A percentile compares a stretch with the other conserved stretches of the same genome.
Evolutionary conservation across 2,888 invertebrate species (phyloP).

Genomic region (Drosophila leonis): DNA sequence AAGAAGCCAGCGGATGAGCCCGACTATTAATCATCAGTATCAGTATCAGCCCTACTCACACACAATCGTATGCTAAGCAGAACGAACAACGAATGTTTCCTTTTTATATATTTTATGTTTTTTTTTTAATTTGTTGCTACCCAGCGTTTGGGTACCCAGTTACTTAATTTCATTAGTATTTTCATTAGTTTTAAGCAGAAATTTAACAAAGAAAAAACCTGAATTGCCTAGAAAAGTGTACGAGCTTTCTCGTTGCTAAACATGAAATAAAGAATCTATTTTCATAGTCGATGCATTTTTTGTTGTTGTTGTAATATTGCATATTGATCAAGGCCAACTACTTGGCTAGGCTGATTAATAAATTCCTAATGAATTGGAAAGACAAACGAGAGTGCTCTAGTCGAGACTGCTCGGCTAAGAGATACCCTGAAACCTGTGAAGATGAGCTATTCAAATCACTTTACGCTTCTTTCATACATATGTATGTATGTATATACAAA

Average conservation of each 20-base stretch:
- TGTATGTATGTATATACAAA: no score
- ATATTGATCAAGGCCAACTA: neutral
- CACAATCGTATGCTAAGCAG: neutral
- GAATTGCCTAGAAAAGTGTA: neutral
- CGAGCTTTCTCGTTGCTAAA: conserved; percentile 1
- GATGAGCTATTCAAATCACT: no score
- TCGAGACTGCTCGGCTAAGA: no score
- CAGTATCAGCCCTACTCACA: neutral
- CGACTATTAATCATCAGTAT: conserved; percentile 13
- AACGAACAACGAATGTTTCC: neutral
- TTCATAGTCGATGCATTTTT: neutral
- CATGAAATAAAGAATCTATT: neutral
- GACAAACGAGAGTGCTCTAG: no score
- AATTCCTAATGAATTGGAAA: neutral
- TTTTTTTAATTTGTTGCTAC: neutral
- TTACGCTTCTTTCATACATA: no score
- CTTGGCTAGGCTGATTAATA: neutral
- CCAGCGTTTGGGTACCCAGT: conserved; percentile 7
- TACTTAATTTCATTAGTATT: neutral
- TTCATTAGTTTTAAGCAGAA: neutral
- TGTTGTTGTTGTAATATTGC: neutral
- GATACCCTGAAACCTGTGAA: no score
- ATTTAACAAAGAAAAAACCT: conserved; percentile 5
- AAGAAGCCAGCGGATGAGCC: conserved; percentile 47
- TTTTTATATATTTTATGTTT: neutral